These are phyloP conservation scores for Lithobates sylvaticus DNA, from an alignment of 2,797 vertebrate genomes.

Conservation along the genomic window DNA sequence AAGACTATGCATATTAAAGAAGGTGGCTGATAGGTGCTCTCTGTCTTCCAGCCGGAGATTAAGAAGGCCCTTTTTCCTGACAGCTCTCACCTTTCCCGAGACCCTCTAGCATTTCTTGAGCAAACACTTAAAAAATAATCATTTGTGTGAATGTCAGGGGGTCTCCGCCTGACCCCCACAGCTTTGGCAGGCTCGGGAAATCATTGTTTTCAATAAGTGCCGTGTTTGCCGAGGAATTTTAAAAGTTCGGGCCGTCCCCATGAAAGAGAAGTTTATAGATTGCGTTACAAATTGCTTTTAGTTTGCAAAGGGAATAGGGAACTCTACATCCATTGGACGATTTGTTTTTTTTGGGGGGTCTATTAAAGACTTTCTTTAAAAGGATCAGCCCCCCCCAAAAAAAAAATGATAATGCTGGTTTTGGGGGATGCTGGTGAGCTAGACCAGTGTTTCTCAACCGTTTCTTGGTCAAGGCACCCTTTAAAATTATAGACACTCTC, in stretches of 20 bases:
- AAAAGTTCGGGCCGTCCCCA: neutral
- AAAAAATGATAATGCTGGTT: no score
- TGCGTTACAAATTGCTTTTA: neutral
- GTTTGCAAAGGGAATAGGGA: no score
- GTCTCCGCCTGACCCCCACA: neutral
- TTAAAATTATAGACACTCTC: no score
- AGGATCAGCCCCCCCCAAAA: no score
- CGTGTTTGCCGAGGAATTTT: neutral
- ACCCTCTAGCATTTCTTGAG: conserved; percentile 67
- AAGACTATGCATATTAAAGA: conserved; percentile 77
- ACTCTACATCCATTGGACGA: no score
- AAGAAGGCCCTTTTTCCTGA: conserved; percentile 69
- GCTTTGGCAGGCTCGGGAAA: neutral
- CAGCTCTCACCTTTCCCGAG: conserved; percentile 65
- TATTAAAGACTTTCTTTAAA: no score
- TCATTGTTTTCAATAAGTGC: conserved; percentile 20
- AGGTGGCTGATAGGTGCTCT: conserved; percentile 68
- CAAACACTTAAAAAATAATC: conserved; percentile 69
- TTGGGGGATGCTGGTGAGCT: no score
- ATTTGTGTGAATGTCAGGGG: conserved; percentile 63
- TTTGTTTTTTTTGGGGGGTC: no score
- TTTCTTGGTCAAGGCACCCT: no score
- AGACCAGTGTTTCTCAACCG: no score
- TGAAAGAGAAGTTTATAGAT: neutral
- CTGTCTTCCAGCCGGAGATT: conserved; percentile 72